A percentile compares a stretch with the other conserved stretches of the same genome.
These are phyloP conservation scores for Gymnogyps californianus DNA, from an alignment of 2,113 vertebrate species.

Conservation along the genomic window DNA sequence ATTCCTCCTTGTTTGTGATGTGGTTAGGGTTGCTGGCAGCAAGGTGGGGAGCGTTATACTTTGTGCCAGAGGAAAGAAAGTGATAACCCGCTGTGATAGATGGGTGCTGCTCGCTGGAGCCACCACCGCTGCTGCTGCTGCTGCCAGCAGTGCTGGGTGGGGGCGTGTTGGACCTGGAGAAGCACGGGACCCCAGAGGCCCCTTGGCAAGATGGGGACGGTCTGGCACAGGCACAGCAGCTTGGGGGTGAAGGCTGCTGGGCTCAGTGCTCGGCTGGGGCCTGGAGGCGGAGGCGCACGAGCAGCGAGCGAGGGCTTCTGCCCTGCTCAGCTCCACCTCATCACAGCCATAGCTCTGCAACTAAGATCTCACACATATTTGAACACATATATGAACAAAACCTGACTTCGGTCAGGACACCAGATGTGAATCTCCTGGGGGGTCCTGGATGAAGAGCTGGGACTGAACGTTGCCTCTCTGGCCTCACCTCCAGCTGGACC, in stretches of 20 bases:
- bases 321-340: background rate
- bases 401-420: background rate
- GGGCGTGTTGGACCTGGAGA: background rate
- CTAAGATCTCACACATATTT: background rate
- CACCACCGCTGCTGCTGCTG: background rate
- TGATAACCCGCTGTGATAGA: background rate
- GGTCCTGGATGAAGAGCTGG: background rate
- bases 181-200: background rate
- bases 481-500: background rate
- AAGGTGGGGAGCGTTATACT: background rate
- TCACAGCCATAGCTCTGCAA: background rate
- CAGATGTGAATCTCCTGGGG: fast-evolving
- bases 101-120: background rate
- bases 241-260: background rate
- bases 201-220: background rate
- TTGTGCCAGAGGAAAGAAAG: background rate
- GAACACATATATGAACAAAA: background rate
- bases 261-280: background rate
- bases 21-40: constrained; percentile 48
- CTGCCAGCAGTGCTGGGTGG: background rate
- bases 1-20: constrained; percentile 58
- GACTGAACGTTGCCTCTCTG: background rate
- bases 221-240: background rate
- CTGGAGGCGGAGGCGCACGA: background rate
- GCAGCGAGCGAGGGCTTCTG: background rate